Evolutionary conservation across 2,797 vertebrate species (phyloP).

Genomic region (Chloroceryle inda): DNA sequence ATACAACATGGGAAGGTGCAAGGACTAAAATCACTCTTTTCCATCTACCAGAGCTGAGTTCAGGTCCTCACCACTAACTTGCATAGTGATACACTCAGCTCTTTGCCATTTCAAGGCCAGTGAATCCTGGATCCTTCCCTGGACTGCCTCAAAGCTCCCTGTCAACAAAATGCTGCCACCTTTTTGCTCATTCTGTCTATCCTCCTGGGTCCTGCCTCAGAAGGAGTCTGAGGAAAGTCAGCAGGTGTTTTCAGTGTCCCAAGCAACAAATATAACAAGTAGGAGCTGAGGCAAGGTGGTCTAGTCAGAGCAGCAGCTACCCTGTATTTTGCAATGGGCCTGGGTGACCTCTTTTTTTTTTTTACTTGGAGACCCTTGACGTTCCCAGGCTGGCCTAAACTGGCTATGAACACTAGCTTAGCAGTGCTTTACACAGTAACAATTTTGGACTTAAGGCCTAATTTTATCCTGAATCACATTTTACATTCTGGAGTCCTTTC

Average conservation of each 20-base stretch:
- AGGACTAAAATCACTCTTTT: neutral
- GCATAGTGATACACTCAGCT: rapidly evolving
- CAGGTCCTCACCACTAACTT: neutral
- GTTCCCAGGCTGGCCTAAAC: neutral
- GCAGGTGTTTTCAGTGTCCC: neutral
- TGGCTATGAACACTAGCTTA: neutral
- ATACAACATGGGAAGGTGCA: neutral
- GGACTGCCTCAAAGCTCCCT: neutral
- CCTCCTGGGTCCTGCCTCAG: neutral
- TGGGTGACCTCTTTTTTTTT: neutral
- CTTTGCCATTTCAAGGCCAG: neutral
- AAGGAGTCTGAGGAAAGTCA: neutral
- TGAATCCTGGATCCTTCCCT: neutral
- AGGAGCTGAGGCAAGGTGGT: neutral
- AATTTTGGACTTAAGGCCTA: neutral
- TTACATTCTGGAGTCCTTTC: neutral
- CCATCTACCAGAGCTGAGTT: neutral
- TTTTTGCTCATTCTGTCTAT: neutral
- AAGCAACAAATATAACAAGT: neutral
- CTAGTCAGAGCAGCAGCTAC: neutral
- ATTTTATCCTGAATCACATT: neutral
- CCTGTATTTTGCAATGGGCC: neutral
- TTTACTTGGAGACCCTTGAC: neutral
- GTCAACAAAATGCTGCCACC: neutral
- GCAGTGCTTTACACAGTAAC: neutral